Base-by-base conservation (phyloP, 2,797 vertebrate species). In the Diplodus puntazzo region DNA sequence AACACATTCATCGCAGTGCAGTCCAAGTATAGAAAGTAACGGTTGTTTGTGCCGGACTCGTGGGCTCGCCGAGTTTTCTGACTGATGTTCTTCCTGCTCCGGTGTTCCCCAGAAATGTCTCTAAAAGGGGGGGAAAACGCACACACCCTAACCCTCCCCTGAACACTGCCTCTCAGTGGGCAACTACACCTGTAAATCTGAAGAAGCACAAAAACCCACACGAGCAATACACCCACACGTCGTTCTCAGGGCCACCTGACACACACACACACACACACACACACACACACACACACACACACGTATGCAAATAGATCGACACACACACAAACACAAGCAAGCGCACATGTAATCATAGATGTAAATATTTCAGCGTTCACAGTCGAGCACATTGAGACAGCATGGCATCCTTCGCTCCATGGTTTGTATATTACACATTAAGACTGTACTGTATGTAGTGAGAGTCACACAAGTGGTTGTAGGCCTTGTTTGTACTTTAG, bases 231-330 rank as follows among this genome's bases (percentile, higher is more conserved):
- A 88, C 79, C 25, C 77, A 75, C 88, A 17, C 86, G 78, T 84
- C 1, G 53, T 88, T 89, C 94, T 95, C 94, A 94, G 94, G 94
- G 93, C 87, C 77, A 83, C 89, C 89, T 88, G 88, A 89, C 88
- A 89, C 84, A 77, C 75, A 79, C 73, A 64, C 64, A 50, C 43
- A 65, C 52, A 89, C 88, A n/a, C n/a, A n/a, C n/a, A n/a, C n/a
- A n/a, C n/a, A n/a, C n/a, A 64, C 64, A 50, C 43, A 65, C 52
- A 89, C 84, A 76, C 77, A 79, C 50, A 59, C 16, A 64, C 45
- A 34, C 30, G 7, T 71, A 88, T 77, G 68, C 84, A 84, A 65
- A 66, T 34, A 75, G n/a, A 59, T 39, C 25, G 16, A 50, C 48
- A 65, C 52, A 89, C 88, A 88, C 84, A 76, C 77, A 79, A 48